Base-by-base conservation (phyloP, 2,888 invertebrate genomes). In the Tenodera sinensis region DNA sequence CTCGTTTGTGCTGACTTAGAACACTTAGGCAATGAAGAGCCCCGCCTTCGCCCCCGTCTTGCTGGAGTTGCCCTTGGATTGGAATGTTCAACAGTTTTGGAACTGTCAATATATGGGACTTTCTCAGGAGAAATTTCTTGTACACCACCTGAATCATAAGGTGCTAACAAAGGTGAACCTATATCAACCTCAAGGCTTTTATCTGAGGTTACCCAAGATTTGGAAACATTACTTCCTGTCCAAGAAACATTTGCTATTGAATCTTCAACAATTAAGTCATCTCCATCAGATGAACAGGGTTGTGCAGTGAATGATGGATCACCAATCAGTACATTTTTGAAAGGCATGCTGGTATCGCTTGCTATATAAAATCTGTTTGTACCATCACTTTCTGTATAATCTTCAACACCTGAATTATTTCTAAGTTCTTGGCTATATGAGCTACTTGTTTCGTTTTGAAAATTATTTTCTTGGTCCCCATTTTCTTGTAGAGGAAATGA, bases 241-340 rank as follows among this genome's bases (percentile, higher is more conserved):
- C 30, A 83, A 34, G 28, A 8, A 28, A 34, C 87, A 87, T 54
- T 30, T 28, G 27, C 20, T 34, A 82, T 82, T 14, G 81, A 85
- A 28, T 82, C 84, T 54, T 30, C 47, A n/a, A 12, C 30, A 20
- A 81, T 28, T 25, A 87, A 82, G 15, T 87, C 88, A 82, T 88
- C 88, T 25, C 81, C 34, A 27, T 88, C 88, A n/a, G 85, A 85
- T 27, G 30, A 84, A n/a, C 81, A 54, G n/a, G 28, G 34, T 71
- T 85, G 85, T 15, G 84, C 88, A n/a, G 85, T 88, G 30, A 88
- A 82, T 82, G 81, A 88, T 3, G 88, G 88, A 88, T 88, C 88
- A 27, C 88, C 88, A 28, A 88, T 84, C n/a, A 88, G 30, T n/a
- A 83, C 42, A 88, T 30, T 20, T 28, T 88, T 71, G 54, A 71